Evolutionary conservation across 2,888 invertebrate genomes (phyloP).

Genomic region (Epinotia ramella): DNA sequence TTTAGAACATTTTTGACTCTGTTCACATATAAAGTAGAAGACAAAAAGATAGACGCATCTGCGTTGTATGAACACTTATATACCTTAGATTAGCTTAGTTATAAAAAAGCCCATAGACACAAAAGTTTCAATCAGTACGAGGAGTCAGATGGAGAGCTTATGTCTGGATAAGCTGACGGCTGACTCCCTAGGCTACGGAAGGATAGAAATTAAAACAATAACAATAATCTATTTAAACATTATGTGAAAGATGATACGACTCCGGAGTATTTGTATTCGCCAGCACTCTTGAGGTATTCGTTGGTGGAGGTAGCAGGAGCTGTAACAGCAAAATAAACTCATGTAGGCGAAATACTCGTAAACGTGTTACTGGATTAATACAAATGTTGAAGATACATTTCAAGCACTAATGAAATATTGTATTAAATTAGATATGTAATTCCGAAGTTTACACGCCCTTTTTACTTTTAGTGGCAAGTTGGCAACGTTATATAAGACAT

Average conservation of each 20-base stretch:
- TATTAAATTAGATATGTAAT: too few relatives aligned
- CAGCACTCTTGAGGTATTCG: constrained; percentile 26
- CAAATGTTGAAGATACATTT: too few relatives aligned
- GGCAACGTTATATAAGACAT: too few relatives aligned
- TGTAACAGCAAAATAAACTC: constrained; percentile 11
- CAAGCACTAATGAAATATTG: too few relatives aligned
- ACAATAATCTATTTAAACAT: neutral
- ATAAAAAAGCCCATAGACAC: constrained; percentile 17
- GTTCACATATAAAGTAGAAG: neutral
- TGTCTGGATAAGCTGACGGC: constrained; percentile 26
- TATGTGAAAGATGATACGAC: constrained; percentile 34
- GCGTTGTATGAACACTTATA: constrained; percentile 20
- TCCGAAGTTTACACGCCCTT: too few relatives aligned
- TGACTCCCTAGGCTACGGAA: constrained; percentile 16
- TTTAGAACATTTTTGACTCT: neutral
- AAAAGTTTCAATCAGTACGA: constrained; percentile 26
- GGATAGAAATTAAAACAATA: neutral
- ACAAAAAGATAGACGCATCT: constrained; percentile 37
- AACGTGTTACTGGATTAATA: too few relatives aligned
- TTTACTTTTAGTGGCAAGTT: too few relatives aligned
- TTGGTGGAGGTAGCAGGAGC: neutral
- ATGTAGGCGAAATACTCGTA: too few relatives aligned
- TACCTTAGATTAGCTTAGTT: constrained; percentile 21
- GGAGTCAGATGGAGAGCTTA: constrained; percentile 23
- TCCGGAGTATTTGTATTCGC: constrained; percentile 41